A percentile compares a stretch with the other conserved stretches of the same genome.
These are phyloP conservation scores for Sarcoramphus papa DNA, from an alignment of 2,797 vertebrate species.

Conservation along the genomic window DNA sequence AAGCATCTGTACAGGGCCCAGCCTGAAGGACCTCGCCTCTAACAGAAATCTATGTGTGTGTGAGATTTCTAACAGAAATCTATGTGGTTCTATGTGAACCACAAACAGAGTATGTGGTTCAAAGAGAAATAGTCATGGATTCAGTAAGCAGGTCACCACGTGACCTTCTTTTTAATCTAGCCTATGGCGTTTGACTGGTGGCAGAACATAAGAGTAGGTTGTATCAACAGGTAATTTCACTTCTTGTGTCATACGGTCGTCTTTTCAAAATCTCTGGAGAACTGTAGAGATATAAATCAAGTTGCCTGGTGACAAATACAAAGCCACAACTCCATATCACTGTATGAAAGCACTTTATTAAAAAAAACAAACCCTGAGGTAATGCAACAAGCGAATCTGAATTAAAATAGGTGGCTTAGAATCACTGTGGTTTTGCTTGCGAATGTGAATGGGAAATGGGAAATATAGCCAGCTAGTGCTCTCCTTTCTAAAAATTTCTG, in stretches of 20 bases:
- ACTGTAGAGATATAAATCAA: not conserved
- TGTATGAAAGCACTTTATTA: not conserved
- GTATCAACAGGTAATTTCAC: not conserved
- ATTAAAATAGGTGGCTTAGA: not conserved
- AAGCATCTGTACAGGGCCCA: not conserved
- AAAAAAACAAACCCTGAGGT: not conserved
- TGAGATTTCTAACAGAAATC: not conserved
- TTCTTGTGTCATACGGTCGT: not conserved
- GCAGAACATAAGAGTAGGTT: not conserved
- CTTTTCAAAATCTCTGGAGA: not conserved
- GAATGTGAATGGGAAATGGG: not conserved
- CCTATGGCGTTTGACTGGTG: not conserved
- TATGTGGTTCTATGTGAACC: not conserved
- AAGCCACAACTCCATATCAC: not conserved
- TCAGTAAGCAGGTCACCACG: accelerated
- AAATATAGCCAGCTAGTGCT: not conserved
- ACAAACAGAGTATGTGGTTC: not conserved
- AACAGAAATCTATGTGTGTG: not conserved
- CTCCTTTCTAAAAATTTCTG: not conserved
- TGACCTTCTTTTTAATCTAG: not conserved
- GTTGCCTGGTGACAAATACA: not conserved
- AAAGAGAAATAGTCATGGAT: not conserved
- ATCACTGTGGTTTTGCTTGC: not conserved
- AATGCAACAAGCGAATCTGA: not conserved
- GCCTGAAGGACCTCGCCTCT: not conserved